Evolutionary conservation across 35 echinoderm and acorn worm genomes (phyloP).

Genomic region (Lytechinus pictus): DNA sequence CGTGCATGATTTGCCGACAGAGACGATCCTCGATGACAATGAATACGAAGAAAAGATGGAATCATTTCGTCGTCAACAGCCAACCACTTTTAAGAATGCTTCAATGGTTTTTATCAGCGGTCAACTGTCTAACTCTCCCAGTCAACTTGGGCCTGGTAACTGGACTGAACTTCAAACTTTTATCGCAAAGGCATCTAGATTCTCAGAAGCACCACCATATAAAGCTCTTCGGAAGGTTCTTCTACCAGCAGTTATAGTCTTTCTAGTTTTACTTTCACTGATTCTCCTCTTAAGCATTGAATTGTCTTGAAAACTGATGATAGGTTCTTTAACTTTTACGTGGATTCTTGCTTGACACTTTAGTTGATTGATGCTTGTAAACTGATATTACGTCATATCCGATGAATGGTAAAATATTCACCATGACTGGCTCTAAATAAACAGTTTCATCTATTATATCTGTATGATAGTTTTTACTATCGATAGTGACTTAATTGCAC

Average conservation of each 20-base stretch:
- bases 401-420: not conserved
- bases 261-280: not conserved
- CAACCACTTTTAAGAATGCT: not conserved
- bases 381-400: not conserved
- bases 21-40: not conserved
- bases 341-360: too few relatives aligned
- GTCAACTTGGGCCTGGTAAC: not conserved
- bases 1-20: not conserved
- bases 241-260: not conserved
- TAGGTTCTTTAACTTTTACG: not conserved
- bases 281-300: not conserved
- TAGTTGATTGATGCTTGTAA: too few relatives aligned
- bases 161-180: not conserved
- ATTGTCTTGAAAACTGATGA: not conserved
- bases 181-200: not conserved
- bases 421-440: too few relatives aligned
- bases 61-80: not conserved
- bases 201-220: not conserved
- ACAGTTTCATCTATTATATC: too few relatives aligned
- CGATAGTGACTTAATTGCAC: too few relatives aligned
- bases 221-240: not conserved
- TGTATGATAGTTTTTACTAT: too few relatives aligned
- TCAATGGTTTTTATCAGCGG: not conserved
- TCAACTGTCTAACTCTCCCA: not conserved
- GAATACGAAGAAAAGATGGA: slow-evolving; percentile 2